Evolutionary conservation across 2,797 vertebrate genomes (phyloP).

Genomic region (Chelonia mydas): DNA sequence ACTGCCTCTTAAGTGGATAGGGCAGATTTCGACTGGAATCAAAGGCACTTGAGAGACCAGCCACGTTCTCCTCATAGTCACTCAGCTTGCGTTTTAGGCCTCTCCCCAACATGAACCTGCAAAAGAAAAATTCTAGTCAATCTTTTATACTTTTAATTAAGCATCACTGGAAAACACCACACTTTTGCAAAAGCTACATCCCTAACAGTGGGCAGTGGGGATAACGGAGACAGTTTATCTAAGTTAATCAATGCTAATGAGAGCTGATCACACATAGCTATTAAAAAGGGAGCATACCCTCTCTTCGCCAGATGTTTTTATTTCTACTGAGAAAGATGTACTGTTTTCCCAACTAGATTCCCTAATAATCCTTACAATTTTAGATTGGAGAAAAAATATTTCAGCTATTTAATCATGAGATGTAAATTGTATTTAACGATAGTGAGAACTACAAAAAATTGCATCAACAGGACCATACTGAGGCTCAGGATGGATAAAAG

Average conservation of each 20-base stretch:
- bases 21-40: conserved; percentile 76
- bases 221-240: background rate
- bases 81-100: conserved; percentile 90
- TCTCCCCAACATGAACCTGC: conserved; percentile 90
- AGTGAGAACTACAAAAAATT: background rate
- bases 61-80: conserved; percentile 84
- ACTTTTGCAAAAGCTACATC: background rate
- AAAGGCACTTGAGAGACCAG: conserved; percentile 76
- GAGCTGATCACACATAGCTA: background rate
- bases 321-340: background rate
- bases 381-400: background rate
- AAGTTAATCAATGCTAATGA: background rate
- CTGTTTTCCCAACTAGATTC: background rate
- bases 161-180: background rate
- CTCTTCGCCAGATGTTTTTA: background rate
- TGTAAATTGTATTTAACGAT: no score
- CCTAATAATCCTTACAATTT: background rate
- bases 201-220: background rate
- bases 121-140: conserved; percentile 17
- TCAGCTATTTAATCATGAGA: background rate
- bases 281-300: background rate
- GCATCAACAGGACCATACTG: background rate
- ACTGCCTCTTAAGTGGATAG: conserved; percentile 87
- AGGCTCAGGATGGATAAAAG: no score
- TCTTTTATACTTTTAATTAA: background rate